phyloP scores from a whole-genome alignment of 2,888 invertebrate species.

The Caenorhabditis panamensis region DNA sequence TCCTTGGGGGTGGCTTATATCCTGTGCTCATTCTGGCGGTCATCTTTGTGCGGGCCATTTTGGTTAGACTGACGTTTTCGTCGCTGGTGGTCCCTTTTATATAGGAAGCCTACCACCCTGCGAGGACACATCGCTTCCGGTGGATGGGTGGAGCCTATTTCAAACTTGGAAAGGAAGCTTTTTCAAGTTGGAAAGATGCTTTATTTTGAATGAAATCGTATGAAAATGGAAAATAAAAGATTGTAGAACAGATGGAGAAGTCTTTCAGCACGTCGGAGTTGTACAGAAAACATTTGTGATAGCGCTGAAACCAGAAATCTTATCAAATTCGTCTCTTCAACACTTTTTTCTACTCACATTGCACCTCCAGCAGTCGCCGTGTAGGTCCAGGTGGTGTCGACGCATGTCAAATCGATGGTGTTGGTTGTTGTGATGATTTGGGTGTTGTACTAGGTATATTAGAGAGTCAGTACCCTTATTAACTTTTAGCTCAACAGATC shows the following conservation, averaged over 20 bases:
- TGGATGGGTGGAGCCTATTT: too few species aligned
- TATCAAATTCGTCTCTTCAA: neutral
- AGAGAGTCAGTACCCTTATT: neutral
- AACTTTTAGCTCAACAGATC: too few species aligned
- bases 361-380: neutral
- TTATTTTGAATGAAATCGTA: too few species aligned
- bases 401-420: neutral
- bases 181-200: neutral
- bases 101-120: neutral
- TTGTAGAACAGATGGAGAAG: too few species aligned
- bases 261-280: neutral
- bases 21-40: neutral
- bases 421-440: neutral
- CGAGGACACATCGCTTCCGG: neutral
- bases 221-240: neutral
- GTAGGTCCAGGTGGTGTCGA: neutral
- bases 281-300: slow-evolving; percentile 4
- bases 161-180: neutral
- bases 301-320: neutral
- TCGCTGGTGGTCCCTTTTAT: neutral
- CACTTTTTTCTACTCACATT: neutral
- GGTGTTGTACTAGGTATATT: slow-evolving; percentile 4
- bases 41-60: neutral
- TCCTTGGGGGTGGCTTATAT: neutral
- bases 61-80: neutral